Evolutionary conservation across 2,888 invertebrate genomes (phyloP), one percentile per base, ranked within the genome.

Genomic region (Augochlorella aurata): DNA sequence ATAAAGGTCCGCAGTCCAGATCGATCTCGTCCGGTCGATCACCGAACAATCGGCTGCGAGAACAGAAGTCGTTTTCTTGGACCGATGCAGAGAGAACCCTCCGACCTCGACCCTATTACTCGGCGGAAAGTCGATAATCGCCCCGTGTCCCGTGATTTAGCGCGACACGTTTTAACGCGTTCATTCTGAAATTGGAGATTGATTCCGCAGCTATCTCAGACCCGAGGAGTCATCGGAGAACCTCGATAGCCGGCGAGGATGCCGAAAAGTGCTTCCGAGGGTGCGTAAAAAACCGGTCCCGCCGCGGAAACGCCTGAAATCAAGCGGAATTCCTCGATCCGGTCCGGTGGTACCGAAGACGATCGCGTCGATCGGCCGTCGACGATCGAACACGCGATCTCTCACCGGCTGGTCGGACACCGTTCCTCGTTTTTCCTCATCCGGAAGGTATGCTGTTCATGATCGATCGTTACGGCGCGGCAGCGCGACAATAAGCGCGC

Each of bases 401-500:
- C 50, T 50, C n/a, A 16, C n/a, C 10, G 18, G 63, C 38, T 29
- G 38, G 18, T 38, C 63, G 63, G 18, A 9, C 61, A 29, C 24
- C 66, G 49, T 24, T 21, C 21, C 63, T 8, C 29, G 38, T 29
- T 38, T 63, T 63, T 38, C 1, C 38, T 38, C 63, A 18, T 38
- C 18, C 63, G 38, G 18, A 38, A 38, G 16, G 38, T 10, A 63
- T 63, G 29, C 18, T 9, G 63, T 38, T 63, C 63, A 29, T 38
- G 63, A 88, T 87, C 87, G 88, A 88, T 85, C 81, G 87, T 77
- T 75, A 81, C 65, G 81, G n/a, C 18, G 61, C 9, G 52, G 58
- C 52, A 76, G 52, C 81, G 77, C 52, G 45, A 70, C 69, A 67
- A 73, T 79, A 71, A 68, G 74, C 76, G 52, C 68, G 73, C 73